A percentile compares a stretch with the other conserved stretches of the same genome.
Conservation (phyloP, 2,113 vertebrate genomes). For the Oncorhynchus nerka region DNA sequence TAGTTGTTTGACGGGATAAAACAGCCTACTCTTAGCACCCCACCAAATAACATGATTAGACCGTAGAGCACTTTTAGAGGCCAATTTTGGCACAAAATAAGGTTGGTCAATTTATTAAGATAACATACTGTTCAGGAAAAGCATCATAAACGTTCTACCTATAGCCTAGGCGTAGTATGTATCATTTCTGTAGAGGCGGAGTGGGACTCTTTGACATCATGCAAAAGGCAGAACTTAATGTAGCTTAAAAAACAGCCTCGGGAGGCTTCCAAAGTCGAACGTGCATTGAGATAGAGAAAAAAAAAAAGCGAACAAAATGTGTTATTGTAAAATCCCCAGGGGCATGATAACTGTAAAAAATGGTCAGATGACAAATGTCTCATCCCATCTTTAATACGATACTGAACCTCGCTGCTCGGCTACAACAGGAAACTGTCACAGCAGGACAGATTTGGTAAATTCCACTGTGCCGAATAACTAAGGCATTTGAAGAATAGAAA, state of each 20-base stretch:
- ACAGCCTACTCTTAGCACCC: neutral
- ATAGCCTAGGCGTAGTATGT: constrained; percentile 17
- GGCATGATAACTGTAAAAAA: constrained; percentile 67
- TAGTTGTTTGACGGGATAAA: constrained; percentile 40
- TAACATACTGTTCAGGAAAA: constrained; percentile 1
- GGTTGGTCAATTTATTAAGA: neutral
- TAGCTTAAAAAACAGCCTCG: constrained; percentile 66
- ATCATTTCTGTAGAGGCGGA: constrained; percentile 35
- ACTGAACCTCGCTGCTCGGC: constrained; percentile 47
- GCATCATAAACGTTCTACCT: constrained; percentile 9
- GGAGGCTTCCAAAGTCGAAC: constrained; percentile 61
- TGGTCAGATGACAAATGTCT: constrained; percentile 76
- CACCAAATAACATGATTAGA: neutral
- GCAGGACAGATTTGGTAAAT: constrained; percentile 58
- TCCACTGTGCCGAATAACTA: constrained; percentile 56
- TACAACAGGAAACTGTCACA: constrained; percentile 60
- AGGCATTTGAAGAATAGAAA: constrained; percentile 11
- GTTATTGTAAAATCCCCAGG: constrained; percentile 54
- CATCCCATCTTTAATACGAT: constrained; percentile 65
- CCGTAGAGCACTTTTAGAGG: too few species aligned
- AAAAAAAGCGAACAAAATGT: constrained; percentile 29
- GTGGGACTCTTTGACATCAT: constrained; percentile 68
- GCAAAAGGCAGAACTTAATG: constrained; percentile 69
- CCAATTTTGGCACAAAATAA: too few species aligned
- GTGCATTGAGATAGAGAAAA: constrained; percentile 27